phyloP scores from a whole-genome alignment of 2,797 vertebrate genomes.

The Oreortyx pictus region DNA sequence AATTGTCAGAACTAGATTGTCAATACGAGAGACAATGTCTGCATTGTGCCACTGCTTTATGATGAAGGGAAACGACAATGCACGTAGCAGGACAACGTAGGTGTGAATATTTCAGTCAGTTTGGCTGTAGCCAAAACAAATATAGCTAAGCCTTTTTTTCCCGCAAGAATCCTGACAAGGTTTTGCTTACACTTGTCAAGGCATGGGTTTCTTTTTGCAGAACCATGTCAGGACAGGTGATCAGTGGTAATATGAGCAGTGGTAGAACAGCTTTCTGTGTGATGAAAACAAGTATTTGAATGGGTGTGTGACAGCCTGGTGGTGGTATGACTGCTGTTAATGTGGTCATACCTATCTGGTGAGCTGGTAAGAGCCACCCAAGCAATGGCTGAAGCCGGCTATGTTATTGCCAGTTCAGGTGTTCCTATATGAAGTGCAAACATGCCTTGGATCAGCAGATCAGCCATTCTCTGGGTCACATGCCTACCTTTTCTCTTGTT shows the following conservation, averaged over 20 bases:
- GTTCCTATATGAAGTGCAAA: background rate
- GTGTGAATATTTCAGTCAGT: background rate
- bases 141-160: background rate
- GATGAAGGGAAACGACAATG: background rate
- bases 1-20: background rate
- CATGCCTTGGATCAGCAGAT: background rate
- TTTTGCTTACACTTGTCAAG: background rate
- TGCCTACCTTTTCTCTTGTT: slow-evolving; percentile 75
- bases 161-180: background rate
- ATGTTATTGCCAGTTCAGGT: accelerated
- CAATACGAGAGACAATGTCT: background rate
- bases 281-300: background rate
- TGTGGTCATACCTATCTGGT: background rate
- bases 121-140: background rate
- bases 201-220: background rate
- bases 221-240: background rate
- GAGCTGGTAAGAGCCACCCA: background rate
- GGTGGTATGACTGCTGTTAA: background rate
- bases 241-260: background rate
- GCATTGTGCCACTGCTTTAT: background rate
- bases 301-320: background rate
- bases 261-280: background rate
- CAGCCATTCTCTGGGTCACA: background rate
- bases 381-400: background rate
- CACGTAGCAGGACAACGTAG: background rate